A percentile compares a stretch with the other conserved stretches of the same genome.
phyloP scores from a whole-genome alignment of 2,888 invertebrate genomes.

The Acanthosepion pharaonis region DNA sequence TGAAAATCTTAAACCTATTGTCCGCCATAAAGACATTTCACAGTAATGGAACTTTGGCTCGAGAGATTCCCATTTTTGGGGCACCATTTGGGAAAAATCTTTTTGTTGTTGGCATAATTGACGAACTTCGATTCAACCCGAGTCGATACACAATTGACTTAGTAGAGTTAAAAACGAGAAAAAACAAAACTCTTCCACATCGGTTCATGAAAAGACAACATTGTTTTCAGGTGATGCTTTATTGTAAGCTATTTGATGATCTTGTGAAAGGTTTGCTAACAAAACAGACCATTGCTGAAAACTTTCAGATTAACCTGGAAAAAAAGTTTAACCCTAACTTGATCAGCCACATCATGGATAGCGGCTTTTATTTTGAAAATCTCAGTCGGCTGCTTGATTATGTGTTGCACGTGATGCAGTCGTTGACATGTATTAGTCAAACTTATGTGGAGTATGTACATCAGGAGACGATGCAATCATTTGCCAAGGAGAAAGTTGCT shows the following conservation, averaged over 20 bases:
- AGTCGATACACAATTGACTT: constrained; percentile 64
- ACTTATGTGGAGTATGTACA: constrained; percentile 67
- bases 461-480: constrained; percentile 62
- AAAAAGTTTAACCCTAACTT: constrained; percentile 61
- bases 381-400: constrained; percentile 57
- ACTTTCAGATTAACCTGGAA: constrained; percentile 60
- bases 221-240: constrained; percentile 68
- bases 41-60: constrained; percentile 58
- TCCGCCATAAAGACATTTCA: constrained; percentile 61
- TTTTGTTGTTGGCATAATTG: constrained; percentile 69
- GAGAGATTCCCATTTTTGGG: constrained; percentile 72
- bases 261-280: constrained; percentile 63
- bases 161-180: constrained; percentile 68
- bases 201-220: constrained; percentile 64
- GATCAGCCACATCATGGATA: constrained; percentile 53
- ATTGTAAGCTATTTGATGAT: constrained; percentile 71
- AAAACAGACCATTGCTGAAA: constrained; percentile 59
- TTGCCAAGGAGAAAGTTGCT: constrained; percentile 56
- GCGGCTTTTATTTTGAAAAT: constrained; percentile 52
- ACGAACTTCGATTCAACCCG: constrained; percentile 70
- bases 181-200: constrained; percentile 58
- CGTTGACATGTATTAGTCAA: constrained; percentile 63
- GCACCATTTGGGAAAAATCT: constrained; percentile 65
- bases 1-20: constrained; percentile 68
- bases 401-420: constrained; percentile 59